Evolutionary conservation across 2,113 vertebrate species (phyloP).

Genomic region (Irena cyanogastra): DNA sequence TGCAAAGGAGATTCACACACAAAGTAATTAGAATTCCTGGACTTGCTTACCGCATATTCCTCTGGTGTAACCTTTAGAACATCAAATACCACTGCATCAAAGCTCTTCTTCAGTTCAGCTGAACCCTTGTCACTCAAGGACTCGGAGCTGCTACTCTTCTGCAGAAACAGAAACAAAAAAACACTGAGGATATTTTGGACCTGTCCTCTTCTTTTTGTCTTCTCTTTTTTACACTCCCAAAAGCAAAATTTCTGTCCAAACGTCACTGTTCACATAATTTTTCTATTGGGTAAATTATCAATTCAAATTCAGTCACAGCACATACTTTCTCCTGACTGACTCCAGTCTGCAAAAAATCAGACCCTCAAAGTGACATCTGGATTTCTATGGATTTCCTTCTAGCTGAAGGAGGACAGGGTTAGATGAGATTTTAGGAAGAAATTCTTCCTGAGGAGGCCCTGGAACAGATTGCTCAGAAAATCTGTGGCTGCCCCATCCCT

Average conservation of each 20-base stretch:
- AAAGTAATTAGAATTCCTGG: background rate
- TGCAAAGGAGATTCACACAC: background rate
- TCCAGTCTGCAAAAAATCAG: background rate
- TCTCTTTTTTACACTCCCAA: background rate
- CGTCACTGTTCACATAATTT: background rate
- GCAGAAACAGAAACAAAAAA: constrained; percentile 53
- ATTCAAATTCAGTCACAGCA: background rate
- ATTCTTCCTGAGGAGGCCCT: background rate
- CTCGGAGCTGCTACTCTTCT: constrained; percentile 98
- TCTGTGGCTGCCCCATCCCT: background rate
- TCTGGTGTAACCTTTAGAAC: constrained; percentile 96
- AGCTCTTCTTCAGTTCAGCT: constrained; percentile 94
- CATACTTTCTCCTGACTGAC: background rate
- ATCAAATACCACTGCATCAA: constrained; percentile 97
- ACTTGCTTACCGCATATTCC: constrained; percentile 92
- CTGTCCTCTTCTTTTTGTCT: background rate
- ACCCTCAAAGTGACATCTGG: background rate
- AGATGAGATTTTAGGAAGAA: background rate
- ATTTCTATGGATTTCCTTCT: background rate
- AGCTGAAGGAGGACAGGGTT: background rate
- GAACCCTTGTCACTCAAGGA: constrained; percentile 94
- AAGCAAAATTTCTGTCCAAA: background rate
- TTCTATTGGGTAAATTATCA: background rate
- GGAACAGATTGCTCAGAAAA: background rate
- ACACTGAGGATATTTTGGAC: background rate